These are phyloP conservation scores for Sarcophaga peregrina DNA, from an alignment of 1,140 invertebrate species.

Conservation along the genomic window DNA sequence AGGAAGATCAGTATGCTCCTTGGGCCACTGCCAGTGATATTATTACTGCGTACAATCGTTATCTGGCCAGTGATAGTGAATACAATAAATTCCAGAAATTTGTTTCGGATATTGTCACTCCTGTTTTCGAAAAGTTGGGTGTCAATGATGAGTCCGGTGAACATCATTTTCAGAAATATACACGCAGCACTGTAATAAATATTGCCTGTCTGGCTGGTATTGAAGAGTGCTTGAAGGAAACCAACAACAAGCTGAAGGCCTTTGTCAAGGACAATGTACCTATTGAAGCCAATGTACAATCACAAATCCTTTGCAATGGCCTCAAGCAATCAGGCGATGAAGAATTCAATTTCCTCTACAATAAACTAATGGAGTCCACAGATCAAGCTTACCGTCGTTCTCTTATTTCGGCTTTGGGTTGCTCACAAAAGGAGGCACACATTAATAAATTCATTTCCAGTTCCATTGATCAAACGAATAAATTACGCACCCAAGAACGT, in stretches of 20 bases:
- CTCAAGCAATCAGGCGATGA: slow-evolving; percentile 70
- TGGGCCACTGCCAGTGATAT: slow-evolving; percentile 70
- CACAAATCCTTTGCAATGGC: slow-evolving; percentile 74
- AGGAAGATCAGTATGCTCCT: slow-evolving; percentile 72
- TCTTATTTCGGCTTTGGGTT: slow-evolving; percentile 71
- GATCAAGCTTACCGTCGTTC: slow-evolving; percentile 69
- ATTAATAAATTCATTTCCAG: slow-evolving; percentile 55
- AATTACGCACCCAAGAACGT: slow-evolving; percentile 54
- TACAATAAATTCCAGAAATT: slow-evolving; percentile 55
- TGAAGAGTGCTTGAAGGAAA: slow-evolving; percentile 66
- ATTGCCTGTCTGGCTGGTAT: slow-evolving; percentile 68
- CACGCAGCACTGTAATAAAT: slow-evolving; percentile 65
- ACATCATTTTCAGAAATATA: slow-evolving; percentile 60
- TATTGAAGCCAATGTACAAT: slow-evolving; percentile 57
- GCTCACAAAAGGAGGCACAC: slow-evolving; percentile 63
- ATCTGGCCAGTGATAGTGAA: slow-evolving; percentile 49
- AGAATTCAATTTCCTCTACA: slow-evolving; percentile 75
- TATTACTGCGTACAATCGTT: slow-evolving; percentile 60
- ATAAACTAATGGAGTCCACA: slow-evolving; percentile 70
- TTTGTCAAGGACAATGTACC: slow-evolving; percentile 65
- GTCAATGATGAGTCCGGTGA: slow-evolving; percentile 62
- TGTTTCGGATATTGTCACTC: slow-evolving; percentile 58
- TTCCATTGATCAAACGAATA: slow-evolving; percentile 51
- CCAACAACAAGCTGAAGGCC: slow-evolving; percentile 54
- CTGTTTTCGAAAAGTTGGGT: slow-evolving; percentile 59